Base-by-base conservation (phyloP, 2,888 invertebrate genomes). In the Colostygia pectinataria region DNA sequence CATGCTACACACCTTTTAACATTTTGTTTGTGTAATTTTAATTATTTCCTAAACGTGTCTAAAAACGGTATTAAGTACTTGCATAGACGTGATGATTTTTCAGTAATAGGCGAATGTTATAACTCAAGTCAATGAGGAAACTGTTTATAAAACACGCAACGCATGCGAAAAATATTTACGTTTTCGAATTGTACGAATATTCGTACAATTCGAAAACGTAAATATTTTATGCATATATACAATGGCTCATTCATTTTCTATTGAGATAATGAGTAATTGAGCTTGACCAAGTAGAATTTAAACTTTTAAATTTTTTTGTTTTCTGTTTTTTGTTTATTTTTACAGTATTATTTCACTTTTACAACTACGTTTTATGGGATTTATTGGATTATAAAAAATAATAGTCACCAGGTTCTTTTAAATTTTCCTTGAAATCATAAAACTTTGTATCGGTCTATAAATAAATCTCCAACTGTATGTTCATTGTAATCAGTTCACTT, bases 141-240 rank as follows among this genome's bases (percentile, higher is more conserved):
- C 49, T 59, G 57, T 57, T 55, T 57, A 54, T 31, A 23, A 47
- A 58, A 51, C 50, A 41, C 28, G 43, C 24, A 41, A 40, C 53
- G 52, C 43, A 45, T 50, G 46, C 41, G 13, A 41, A 53, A 53
- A 56, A 56, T 57, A 56, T 61, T 59, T 61, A 55, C 52, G 38
- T 50, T 48, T 38, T 18, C 34, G 52, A 53, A 55, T 48, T 51
- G 44, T 52, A 51, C 42, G 36, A 43, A 50, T n/a, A n/a, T n/a
- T n/a, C n/a, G n/a, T n/a, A n/a, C n/a, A n/a, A n/a, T n/a, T n/a
- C n/a, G n/a, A n/a, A n/a, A n/a, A n/a, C n/a, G n/a, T 20, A 5
- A 20, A 15, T 3, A 15, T 15, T 15, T 15, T 3, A 6, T n/a
- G n/a, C 42, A 55, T 54, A 36, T 43, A 56, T 33, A 49, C 43